Percentiles rank a stretch among this genome's conserved stretches.
These are phyloP conservation scores for Ormia ochracea DNA, from an alignment of 2,888 invertebrate species.

Conservation along the genomic window DNA sequence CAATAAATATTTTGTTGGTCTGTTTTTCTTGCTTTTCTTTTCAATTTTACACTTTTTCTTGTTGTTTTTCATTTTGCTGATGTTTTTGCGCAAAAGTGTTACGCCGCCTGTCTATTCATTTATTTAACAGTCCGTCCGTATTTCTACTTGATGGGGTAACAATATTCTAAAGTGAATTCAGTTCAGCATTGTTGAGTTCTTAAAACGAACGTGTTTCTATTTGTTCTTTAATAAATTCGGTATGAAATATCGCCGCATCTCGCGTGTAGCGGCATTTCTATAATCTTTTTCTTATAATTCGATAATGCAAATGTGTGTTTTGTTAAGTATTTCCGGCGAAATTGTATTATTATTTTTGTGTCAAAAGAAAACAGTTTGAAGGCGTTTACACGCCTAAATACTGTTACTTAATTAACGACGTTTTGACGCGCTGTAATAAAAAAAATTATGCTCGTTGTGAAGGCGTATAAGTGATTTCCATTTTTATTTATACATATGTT, in stretches of 20 bases:
- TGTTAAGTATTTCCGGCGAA: constrained; percentile 30
- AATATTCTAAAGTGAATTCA: constrained; percentile 55
- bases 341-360: background rate
- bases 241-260: constrained; percentile 47
- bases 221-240: constrained; percentile 36
- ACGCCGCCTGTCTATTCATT: constrained; percentile 46
- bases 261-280: constrained; percentile 33
- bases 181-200: constrained; percentile 64
- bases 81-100: constrained; percentile 62
- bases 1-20: constrained; percentile 6
- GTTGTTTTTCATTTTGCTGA: constrained; percentile 20
- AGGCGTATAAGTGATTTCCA: constrained; percentile 18
- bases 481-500: background rate
- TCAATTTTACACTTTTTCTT: constrained; percentile 36
- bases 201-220: constrained; percentile 61
- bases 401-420: constrained; percentile 5
- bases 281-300: background rate
- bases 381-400: background rate
- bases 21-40: constrained; percentile 46
- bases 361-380: constrained; percentile 7
- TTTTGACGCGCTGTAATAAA: constrained; percentile 6
- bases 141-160: constrained; percentile 47
- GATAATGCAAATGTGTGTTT: background rate
- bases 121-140: constrained; percentile 23
- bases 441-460: background rate